Conservation (phyloP, 2,797 vertebrate genomes). For the Helostoma temminkii region DNA sequence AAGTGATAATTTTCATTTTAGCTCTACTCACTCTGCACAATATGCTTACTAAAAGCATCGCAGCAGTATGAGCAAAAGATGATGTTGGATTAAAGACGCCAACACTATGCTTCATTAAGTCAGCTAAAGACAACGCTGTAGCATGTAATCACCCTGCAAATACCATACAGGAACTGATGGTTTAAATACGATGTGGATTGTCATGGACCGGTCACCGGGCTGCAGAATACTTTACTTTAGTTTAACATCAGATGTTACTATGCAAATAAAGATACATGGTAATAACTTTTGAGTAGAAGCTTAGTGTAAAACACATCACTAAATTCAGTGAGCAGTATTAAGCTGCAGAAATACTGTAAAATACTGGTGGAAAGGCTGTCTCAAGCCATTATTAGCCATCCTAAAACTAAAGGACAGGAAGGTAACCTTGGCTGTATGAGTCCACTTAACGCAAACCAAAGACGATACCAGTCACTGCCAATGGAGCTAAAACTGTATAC, state of each 20-base stretch:
- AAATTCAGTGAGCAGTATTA: slow-evolving; percentile 16
- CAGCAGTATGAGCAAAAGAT: slow-evolving; percentile 16
- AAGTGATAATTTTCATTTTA: slow-evolving; percentile 6
- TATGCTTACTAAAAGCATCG: slow-evolving; percentile 9
- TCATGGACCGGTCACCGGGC: slow-evolving; percentile 7
- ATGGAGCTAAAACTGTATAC: slow-evolving; percentile 14
- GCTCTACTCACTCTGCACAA: background rate
- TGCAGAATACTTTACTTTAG: slow-evolving; percentile 37
- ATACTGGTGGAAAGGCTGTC: slow-evolving; percentile 19
- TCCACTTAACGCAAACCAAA: slow-evolving; percentile 51
- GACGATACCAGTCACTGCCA: slow-evolving; percentile 43
- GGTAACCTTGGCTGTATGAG: slow-evolving; percentile 53
- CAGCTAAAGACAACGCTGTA: slow-evolving; percentile 27
- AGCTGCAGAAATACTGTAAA: slow-evolving; percentile 16
- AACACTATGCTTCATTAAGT: slow-evolving; percentile 20
- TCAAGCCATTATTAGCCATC: slow-evolving; percentile 11
- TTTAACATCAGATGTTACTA: slow-evolving; percentile 13
- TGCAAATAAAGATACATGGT: slow-evolving; percentile 6
- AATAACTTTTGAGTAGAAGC: slow-evolving; percentile 15
- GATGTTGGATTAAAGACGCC: slow-evolving; percentile 14
- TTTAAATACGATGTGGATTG: slow-evolving; percentile 38
- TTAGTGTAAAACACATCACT: slow-evolving; percentile 21
- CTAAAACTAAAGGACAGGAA: slow-evolving; percentile 15
- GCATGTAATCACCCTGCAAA: slow-evolving; percentile 19
- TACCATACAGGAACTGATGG: background rate